A percentile compares a stretch with the other conserved stretches of the same genome.
Conservation (phyloP, 2,113 vertebrate species). For the Coregonus clupeaformis region DNA sequence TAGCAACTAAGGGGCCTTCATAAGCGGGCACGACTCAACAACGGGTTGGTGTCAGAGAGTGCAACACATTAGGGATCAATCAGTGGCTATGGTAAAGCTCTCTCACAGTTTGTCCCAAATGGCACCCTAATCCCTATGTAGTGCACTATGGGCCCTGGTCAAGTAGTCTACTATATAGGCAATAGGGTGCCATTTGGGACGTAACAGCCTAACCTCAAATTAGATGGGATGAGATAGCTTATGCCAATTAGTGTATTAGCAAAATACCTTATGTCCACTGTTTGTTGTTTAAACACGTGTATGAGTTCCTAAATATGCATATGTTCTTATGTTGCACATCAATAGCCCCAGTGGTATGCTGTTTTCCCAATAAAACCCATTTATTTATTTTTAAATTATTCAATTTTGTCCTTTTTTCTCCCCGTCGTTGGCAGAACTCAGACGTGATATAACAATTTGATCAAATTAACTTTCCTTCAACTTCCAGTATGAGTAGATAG, state of each 20-base stretch:
- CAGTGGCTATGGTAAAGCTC: conserved; percentile 35
- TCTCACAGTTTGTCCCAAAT: no score
- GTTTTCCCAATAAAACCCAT: conserved; percentile 54
- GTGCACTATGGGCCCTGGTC: no score
- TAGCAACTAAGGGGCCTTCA: conserved; percentile 59
- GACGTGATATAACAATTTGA: no score
- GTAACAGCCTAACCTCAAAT: conserved; percentile 3
- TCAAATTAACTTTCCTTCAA: no score
- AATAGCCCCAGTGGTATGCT: conserved; percentile 27
- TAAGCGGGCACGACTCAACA: conserved; percentile 29
- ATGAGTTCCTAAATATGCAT: conserved; percentile 29
- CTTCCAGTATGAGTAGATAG: no score
- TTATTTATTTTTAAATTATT: not conserved
- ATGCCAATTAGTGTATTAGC: no score
- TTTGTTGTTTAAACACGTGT: conserved; percentile 9
- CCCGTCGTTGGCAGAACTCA: not conserved
- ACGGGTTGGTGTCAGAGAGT: conserved; percentile 31
- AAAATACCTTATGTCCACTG: conserved; percentile 9
- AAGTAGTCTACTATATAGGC: no score
- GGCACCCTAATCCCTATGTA: no score
- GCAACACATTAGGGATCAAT: conserved; percentile 37
- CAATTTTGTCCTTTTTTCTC: not conserved
- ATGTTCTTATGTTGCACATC: conserved; percentile 12
- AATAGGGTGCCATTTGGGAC: no score
- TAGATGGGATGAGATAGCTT: conserved; percentile 33